Evolutionary conservation across 2,113 vertebrate genomes (phyloP).

Genomic region (Dendrocopos noguchii): DNA sequence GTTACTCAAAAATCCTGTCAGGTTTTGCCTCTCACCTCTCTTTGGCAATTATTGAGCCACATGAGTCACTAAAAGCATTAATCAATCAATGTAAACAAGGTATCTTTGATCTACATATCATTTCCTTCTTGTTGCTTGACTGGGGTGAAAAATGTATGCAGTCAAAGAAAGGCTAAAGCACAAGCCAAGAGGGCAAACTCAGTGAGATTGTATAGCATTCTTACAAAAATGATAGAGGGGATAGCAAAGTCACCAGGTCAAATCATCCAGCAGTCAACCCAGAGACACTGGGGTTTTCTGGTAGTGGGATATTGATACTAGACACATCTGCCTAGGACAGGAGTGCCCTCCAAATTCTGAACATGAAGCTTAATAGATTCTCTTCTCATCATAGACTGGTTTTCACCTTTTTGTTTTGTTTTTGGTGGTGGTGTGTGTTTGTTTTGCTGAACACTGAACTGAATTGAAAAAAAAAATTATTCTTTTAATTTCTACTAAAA

Average conservation of each 20-base stretch:
- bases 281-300: rapidly evolving
- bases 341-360: background rate
- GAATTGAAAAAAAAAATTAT: background rate
- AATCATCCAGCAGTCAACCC: background rate
- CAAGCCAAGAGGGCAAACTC: background rate
- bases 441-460: background rate
- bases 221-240: background rate
- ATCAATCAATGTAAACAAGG: background rate
- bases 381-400: background rate
- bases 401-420: background rate
- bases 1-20: background rate
- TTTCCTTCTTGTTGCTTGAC: background rate
- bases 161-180: background rate
- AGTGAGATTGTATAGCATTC: background rate
- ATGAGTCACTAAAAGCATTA: background rate
- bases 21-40: background rate
- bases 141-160: background rate
- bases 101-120: background rate
- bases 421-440: background rate
- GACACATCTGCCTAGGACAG: background rate
- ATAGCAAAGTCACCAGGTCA: background rate
- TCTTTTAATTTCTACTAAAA: background rate
- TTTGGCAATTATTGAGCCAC: background rate
- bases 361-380: background rate
- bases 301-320: background rate